Evolutionary conservation across 1,140 invertebrate genomes (phyloP), one percentile per base, ranked within the genome.

Genomic region (Diuraphis noxia): DNA sequence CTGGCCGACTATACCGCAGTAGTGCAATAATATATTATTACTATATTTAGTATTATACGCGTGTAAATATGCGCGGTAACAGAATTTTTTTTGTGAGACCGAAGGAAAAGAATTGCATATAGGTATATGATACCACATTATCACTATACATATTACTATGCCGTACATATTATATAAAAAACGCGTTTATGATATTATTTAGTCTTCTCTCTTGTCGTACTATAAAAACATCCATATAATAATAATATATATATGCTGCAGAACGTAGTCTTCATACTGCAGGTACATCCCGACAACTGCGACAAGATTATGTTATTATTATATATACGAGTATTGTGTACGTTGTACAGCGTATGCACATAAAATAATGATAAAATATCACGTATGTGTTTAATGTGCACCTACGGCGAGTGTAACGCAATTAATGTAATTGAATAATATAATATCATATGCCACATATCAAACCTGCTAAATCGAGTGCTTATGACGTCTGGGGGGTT

Each of bases 401-500:
- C 19, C 43, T 56, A 5, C 1, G 30, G 56, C 10, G 10, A 8
- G 56, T 1, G 13, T 72, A 72, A 72, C 30, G 13, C 56, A 72
- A 72, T 72, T 72, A 72, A 72, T 72, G 30, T 72, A 72, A 72
- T 72, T n/a, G 56, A 72, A 72, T 72, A 72, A 72, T 72, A 72
- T 72, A 72, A 17, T n/a, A n/a, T 72, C 34, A 30, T n/a, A 13
- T 72, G 56, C n/a, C n/a, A n/a, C 56, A 72, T 72, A 17, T 30
- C 89, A 30, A 25, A 91, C 89, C 89, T 91, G 89, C 95, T 96
- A 94, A 96, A 95, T 93, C 96, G 95, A 92, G 96, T 96, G 92
- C 96, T 96, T 91, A 97, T 96, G 92, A 97, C 95, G 94, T 97
- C 95, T 93, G 96, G 95, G 93, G 96, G 95, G 93, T 95, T 95